phyloP scores from a whole-genome alignment of 2,113 vertebrate genomes.

The Plecturocebus donacophilus region DNA sequence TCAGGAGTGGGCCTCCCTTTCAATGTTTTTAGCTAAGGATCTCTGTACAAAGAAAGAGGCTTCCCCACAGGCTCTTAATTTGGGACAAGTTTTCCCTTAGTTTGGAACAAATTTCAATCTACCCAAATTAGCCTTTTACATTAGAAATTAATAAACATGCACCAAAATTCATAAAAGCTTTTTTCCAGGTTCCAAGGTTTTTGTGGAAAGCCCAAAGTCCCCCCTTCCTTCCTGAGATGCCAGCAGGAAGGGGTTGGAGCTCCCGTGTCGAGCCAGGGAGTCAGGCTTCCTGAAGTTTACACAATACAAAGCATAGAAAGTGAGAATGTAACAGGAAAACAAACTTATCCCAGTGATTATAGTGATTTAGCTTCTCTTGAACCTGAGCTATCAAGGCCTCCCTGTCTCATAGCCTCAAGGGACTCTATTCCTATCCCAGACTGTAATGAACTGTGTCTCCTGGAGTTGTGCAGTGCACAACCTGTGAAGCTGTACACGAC shows the following conservation, averaged over 20 bases:
- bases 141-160: background rate
- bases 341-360: background rate
- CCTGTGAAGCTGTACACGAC: background rate
- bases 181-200: background rate
- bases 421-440: no score
- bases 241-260: background rate
- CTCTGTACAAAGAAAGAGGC: background rate
- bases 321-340: background rate
- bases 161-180: background rate
- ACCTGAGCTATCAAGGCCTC: background rate
- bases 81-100: background rate
- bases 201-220: background rate
- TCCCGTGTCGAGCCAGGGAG: background rate
- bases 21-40: background rate
- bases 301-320: background rate
- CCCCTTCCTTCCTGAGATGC: background rate
- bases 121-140: background rate
- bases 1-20: background rate
- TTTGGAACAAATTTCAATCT: background rate
- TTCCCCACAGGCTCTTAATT: background rate
- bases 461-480: background rate
- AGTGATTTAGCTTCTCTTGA: background rate
- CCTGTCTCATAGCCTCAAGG: background rate
- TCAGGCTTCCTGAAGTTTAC: background rate
- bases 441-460: background rate